These are phyloP conservation scores for Chloroceryle amazona DNA, from an alignment of 2,797 vertebrate genomes.

Conservation along the genomic window DNA sequence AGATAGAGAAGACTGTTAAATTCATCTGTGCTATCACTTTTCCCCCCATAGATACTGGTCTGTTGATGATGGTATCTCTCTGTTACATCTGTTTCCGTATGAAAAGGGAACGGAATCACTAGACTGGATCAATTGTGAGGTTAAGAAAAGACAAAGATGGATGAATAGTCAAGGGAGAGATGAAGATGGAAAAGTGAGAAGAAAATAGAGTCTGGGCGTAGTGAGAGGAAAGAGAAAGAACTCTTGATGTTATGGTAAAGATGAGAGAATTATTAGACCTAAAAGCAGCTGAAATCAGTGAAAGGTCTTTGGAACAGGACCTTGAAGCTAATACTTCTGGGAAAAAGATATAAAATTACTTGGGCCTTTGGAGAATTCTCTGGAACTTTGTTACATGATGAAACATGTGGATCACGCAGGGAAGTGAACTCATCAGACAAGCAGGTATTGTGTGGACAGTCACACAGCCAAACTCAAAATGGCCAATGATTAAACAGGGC, in stretches of 20 bases:
- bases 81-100: slow-evolving; percentile 21
- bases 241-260: neutral
- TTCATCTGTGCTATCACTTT: neutral
- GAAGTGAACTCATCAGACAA: neutral
- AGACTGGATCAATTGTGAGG: neutral
- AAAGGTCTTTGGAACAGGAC: neutral
- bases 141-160: neutral
- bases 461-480: neutral
- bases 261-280: neutral
- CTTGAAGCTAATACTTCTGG: neutral
- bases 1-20: neutral
- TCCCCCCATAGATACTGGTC: slow-evolving; percentile 4
- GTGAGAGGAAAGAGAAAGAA: neutral
- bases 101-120: neutral
- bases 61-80: neutral
- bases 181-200: neutral
- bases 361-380: neutral
- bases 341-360: neutral
- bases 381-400: neutral
- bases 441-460: neutral
- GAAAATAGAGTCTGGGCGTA: neutral
- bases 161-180: neutral
- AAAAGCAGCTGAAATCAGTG: neutral
- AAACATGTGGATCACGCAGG: neutral
- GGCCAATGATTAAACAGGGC: neutral